Evolutionary conservation across 2,888 invertebrate genomes (phyloP).

Genomic region (Platycnemis pennipes): DNA sequence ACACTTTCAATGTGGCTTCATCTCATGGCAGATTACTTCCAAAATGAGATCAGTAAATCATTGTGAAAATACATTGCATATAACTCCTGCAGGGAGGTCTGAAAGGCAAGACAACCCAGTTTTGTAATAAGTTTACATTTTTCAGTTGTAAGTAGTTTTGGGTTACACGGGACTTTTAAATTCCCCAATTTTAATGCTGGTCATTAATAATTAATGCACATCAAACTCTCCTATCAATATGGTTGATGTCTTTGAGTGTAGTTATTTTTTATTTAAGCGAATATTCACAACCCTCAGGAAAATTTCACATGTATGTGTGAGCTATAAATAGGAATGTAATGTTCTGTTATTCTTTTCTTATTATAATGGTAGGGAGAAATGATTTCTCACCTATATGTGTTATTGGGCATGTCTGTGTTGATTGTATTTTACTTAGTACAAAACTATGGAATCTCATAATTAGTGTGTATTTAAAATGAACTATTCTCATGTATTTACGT

Average conservation of each 20-base stretch:
- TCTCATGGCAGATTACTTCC: conserved; percentile 56
- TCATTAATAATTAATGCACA: neutral
- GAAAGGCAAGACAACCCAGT: neutral
- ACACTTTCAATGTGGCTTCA: conserved; percentile 59
- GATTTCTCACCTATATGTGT: neutral
- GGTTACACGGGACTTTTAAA: neutral
- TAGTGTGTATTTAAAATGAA: neutral
- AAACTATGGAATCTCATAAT: conserved; percentile 54
- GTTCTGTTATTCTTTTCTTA: conserved; percentile 15
- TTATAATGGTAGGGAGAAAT: neutral
- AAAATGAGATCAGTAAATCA: conserved; percentile 14
- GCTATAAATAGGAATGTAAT: neutral
- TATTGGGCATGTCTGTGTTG: conserved; percentile 8
- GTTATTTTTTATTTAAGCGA: neutral
- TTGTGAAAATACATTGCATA: neutral
- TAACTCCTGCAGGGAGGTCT: neutral
- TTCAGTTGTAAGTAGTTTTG: neutral
- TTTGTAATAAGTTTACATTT: neutral
- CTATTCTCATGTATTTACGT: conserved; percentile 28
- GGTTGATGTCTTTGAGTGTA: neutral
- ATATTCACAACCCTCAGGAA: conserved; percentile 1
- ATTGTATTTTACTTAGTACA: conserved; percentile 37
- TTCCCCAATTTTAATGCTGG: neutral
- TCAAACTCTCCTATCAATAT: neutral
- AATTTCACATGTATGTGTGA: neutral